These are phyloP conservation scores for Phyllopteryx taeniolatus DNA, from an alignment of 2,113 vertebrate genomes.

Conservation along the genomic window DNA sequence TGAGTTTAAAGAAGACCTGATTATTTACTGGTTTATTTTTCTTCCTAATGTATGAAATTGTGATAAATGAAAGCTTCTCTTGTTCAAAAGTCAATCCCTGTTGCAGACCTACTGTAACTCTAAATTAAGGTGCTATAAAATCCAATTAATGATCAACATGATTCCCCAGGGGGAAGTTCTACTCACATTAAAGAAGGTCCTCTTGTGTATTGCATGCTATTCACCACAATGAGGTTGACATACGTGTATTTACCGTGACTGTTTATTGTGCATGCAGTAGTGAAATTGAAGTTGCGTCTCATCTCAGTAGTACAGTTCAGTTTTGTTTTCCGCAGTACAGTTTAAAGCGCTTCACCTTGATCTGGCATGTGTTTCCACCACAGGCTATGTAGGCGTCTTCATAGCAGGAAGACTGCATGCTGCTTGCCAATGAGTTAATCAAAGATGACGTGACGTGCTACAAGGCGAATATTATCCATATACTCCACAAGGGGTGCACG, in stretches of 20 bases:
- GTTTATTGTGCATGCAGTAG: not conserved
- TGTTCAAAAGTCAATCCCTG: not conserved
- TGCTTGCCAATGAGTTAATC: not conserved
- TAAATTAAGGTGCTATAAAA: constrained; percentile 13
- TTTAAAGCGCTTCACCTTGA: not conserved
- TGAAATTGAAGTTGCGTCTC: not conserved
- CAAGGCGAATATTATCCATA: not conserved
- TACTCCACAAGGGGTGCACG: not conserved
- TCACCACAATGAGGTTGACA: constrained; percentile 5
- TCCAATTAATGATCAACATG: constrained; percentile 22
- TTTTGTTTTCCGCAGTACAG: not conserved
- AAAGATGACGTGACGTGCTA: not conserved
- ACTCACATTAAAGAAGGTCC: constrained; percentile 13
- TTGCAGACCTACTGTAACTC: not conserved
- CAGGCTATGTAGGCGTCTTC: not conserved
- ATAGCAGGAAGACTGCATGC: not conserved
- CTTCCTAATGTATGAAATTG: not conserved
- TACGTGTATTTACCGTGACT: not conserved
- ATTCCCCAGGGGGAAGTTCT: constrained; percentile 13
- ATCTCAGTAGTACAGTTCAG: not conserved
- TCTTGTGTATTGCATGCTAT: not conserved
- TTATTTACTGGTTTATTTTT: not conserved
- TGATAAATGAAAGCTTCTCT: not conserved
- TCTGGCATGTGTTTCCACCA: not conserved
- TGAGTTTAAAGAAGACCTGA: not conserved